phyloP scores from a whole-genome alignment of 2,113 vertebrate species.

The Hucho hucho region DNA sequence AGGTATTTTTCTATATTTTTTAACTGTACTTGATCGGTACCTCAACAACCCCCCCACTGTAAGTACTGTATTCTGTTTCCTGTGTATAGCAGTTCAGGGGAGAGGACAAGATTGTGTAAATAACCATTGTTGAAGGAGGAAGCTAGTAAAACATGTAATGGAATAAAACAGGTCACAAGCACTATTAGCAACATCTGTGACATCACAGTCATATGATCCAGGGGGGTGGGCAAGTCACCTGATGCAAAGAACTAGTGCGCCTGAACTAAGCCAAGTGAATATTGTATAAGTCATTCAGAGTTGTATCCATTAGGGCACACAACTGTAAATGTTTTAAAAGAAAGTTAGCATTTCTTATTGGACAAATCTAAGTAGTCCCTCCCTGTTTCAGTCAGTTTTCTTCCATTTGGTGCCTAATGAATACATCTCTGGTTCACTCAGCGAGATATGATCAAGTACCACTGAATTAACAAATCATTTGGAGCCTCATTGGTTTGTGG shows the following conservation, averaged over 20 bases:
- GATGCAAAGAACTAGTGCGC: neutral
- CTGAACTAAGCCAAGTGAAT: neutral
- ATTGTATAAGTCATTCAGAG: neutral
- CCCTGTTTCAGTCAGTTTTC: neutral
- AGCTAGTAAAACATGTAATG: conserved; percentile 32
- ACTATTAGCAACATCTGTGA: neutral
- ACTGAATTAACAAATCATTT: neutral
- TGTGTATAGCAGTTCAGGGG: neutral
- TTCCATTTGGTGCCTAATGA: neutral
- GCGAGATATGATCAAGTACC: too few relatives aligned
- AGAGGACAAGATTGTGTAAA: neutral
- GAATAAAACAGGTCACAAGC: conserved; percentile 7
- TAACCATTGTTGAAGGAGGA: neutral
- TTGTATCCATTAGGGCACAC: neutral
- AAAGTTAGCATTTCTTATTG: too few relatives aligned
- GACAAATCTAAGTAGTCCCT: too few relatives aligned
- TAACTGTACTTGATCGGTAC: too few relatives aligned
- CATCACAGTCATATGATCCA: conserved; percentile 51
- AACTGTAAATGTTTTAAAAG: too few relatives aligned
- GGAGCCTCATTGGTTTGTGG: neutral
- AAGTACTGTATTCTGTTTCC: neutral
- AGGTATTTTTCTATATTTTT: too few relatives aligned
- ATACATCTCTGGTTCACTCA: too few relatives aligned
- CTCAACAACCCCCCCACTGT: too few relatives aligned
- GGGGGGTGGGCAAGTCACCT: neutral